Evolutionary conservation across 1,140 invertebrate species (phyloP).

Genomic region (Drosophila santomea): DNA sequence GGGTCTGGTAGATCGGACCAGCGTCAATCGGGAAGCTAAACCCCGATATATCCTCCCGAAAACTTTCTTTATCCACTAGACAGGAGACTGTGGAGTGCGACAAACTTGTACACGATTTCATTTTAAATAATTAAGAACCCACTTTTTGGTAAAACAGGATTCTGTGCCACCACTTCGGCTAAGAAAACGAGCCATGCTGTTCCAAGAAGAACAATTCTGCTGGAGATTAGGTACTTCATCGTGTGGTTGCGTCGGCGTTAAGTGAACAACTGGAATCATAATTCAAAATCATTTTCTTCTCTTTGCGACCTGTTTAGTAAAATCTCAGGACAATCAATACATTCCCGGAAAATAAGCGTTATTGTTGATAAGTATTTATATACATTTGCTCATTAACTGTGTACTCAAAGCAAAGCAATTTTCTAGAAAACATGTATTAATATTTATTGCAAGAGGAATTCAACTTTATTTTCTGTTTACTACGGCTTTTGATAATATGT

Average conservation of each 20-base stretch:
- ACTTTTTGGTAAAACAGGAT: constrained; percentile 34
- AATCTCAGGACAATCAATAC: no score
- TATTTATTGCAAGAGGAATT: no score
- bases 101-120: no score
- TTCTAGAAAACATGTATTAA: no score
- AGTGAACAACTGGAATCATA: constrained; percentile 11
- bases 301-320: no score
- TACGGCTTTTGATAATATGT: no score
- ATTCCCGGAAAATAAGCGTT: no score
- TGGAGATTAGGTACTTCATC: constrained; percentile 16
- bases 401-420: no score
- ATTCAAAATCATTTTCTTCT: no score
- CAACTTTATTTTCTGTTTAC: no score
- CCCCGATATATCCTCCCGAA: constrained; percentile 55
- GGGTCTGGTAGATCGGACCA: constrained; percentile 27
- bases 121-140: neutral
- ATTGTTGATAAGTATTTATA: no score
- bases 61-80: constrained; percentile 40
- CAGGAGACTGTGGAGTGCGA: constrained; percentile 51
- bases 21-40: constrained; percentile 42
- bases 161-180: constrained; percentile 1
- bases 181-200: neutral
- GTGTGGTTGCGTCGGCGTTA: constrained; percentile 9
- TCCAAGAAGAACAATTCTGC: neutral
- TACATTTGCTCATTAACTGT: no score